Evolutionary conservation across 1,140 invertebrate genomes (phyloP), one percentile per base, ranked within the genome.

Genomic region (Drosophila takahashii): DNA sequence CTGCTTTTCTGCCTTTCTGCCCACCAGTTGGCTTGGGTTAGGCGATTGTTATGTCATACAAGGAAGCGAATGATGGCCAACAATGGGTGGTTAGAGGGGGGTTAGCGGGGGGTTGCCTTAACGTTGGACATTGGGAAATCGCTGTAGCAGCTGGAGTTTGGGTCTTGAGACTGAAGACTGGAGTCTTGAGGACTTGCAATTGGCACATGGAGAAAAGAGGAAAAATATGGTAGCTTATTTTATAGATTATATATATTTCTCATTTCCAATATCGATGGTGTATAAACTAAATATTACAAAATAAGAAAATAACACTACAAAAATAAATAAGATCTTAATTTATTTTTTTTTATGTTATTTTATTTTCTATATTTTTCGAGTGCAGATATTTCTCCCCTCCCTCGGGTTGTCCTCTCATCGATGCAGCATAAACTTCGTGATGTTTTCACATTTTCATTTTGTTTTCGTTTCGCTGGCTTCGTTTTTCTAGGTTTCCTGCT

Each of bases 401-500:
- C 34, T 60, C 65, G 64, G 83, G 79, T 79, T 83, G 78, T 83
- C 76, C 80, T 76, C 76, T 76, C 70, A 69, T 69, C 79, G 69
- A 65, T 61, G 58, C 48, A 72, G 62, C 70, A 69, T 70, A 66
- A 61, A 80, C 65, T 84, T 85, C 66, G 67, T 80, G 73, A 85
- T 85, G 77, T 59, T 75, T 53, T 71, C 53, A 37, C 53, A 27
- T 70, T 81, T 61, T 62, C 53, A 62, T 75, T 78, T 60, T 51
- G 62, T 56, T 81, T 86, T 85, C 56, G 22, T 45, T 60, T 34
- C 22, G 42, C 34, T 79, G 61, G 81, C 78, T 87, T 81, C 74
- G 75, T 77, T 79, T 87, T 87, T 87, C 83, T 87, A 87, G 84
- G 83, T 87, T 87, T 87, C 83, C 84, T 87, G 83, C 79, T 87